Conservation (phyloP, 2,113 vertebrate species). For the Erythrocercus mccallii region DNA sequence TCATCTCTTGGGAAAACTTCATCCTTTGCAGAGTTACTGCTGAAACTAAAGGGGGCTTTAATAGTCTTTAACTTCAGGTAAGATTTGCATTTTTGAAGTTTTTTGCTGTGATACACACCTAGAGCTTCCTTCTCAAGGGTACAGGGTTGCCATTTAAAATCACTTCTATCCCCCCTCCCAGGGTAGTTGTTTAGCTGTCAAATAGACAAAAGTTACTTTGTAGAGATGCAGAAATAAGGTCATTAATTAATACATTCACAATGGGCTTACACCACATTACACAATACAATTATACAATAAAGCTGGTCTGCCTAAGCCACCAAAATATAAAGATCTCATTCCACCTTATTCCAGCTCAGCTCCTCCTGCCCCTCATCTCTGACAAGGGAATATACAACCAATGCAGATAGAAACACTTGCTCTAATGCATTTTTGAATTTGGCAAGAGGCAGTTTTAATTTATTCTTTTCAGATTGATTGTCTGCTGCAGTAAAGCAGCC, state of each 20-base stretch:
- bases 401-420: not conserved
- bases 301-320: not conserved
- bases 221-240: not conserved
- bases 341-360: not conserved
- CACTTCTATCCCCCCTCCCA: not conserved
- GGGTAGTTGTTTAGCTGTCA: not conserved
- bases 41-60: not conserved
- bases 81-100: not conserved
- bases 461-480: not conserved
- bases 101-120: not conserved
- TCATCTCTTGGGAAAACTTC: not conserved
- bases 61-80: not conserved
- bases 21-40: not conserved
- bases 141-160: not conserved
- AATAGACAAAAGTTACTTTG: not conserved
- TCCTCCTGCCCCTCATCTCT: not conserved
- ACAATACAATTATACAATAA: not conserved
- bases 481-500: not conserved
- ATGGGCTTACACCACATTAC: not conserved
- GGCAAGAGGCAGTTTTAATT: not conserved
- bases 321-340: not conserved
- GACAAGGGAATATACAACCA: not conserved
- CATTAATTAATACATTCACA: constrained; percentile 16
- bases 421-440: not conserved
- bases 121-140: not conserved